Conservation (phyloP, 2,113 vertebrate species). For the Terrapene triunguis region DNA sequence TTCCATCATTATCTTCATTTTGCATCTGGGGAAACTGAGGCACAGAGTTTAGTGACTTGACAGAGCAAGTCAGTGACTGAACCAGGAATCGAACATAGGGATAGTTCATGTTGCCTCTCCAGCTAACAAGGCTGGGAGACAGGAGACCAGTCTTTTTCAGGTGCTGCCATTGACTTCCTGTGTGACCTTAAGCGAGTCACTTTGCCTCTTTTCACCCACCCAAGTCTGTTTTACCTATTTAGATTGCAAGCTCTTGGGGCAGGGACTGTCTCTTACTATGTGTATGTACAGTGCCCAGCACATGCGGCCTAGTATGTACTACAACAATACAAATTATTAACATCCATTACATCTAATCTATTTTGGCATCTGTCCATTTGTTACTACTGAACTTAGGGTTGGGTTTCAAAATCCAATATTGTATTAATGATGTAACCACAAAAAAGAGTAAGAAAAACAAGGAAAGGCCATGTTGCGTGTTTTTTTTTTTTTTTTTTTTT, state of each 20-base stretch:
- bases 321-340: not conserved
- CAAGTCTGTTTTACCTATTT: not conserved
- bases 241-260: not conserved
- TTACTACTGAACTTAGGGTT: not conserved
- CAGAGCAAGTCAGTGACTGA: not conserved
- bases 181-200: not conserved
- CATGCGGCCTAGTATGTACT: not conserved
- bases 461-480: too few species aligned
- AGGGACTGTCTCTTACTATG: not conserved
- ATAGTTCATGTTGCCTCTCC: too few species aligned
- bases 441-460: not conserved
- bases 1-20: too few species aligned
- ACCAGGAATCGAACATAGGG: not conserved
- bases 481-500: not conserved
- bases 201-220: not conserved
- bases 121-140: not conserved
- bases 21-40: not conserved
- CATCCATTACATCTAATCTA: not conserved
- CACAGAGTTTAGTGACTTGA: not conserved
- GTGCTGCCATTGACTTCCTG: too few species aligned
- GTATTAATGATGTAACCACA: not conserved
- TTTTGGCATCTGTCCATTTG: not conserved
- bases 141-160: not conserved
- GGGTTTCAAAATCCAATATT: not conserved
- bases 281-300: not conserved